Evolutionary conservation across 1,140 invertebrate genomes (phyloP).

Genomic region (Hylaeus anthracinus): DNA sequence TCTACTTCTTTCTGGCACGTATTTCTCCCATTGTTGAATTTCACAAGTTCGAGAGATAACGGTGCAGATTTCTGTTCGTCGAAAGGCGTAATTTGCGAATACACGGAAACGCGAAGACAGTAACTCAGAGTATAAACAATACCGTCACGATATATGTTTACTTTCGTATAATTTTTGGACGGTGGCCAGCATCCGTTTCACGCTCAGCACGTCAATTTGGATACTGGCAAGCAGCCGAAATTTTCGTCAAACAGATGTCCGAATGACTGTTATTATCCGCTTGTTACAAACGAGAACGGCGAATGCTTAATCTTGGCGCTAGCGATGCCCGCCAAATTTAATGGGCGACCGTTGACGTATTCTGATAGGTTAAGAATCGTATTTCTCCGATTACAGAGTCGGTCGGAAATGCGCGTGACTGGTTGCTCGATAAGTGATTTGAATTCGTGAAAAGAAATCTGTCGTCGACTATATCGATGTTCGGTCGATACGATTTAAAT

Average conservation of each 20-base stretch:
- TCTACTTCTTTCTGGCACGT: too few species aligned
- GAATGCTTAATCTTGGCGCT: conserved; percentile 37
- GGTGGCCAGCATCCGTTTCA: conserved; percentile 50
- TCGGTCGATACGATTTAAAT: too few species aligned
- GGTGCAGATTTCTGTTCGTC: background rate
- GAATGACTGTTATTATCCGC: conserved; percentile 44
- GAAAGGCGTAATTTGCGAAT: background rate
- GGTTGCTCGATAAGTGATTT: background rate
- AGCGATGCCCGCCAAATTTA: conserved; percentile 36
- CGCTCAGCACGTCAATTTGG: conserved; percentile 54
- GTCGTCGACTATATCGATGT: too few species aligned
- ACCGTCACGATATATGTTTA: conserved; percentile 58
- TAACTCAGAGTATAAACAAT: conserved; percentile 48
- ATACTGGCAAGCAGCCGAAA: conserved; percentile 64
- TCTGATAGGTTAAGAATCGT: background rate
- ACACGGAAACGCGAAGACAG: conserved; percentile 17
- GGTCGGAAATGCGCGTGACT: background rate
- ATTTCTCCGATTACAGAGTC: background rate
- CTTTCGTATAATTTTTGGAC: conserved; percentile 63
- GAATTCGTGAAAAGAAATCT: background rate
- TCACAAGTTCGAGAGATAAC: too few species aligned
- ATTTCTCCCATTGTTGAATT: too few species aligned
- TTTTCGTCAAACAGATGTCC: conserved; percentile 60
- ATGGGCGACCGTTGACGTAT: conserved; percentile 11
- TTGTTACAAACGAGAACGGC: conserved; percentile 45